Percentiles rank a stretch among this genome's conserved stretches.
Conservation (phyloP, 2,797 vertebrate genomes). For the Anisognathus igniventris region DNA sequence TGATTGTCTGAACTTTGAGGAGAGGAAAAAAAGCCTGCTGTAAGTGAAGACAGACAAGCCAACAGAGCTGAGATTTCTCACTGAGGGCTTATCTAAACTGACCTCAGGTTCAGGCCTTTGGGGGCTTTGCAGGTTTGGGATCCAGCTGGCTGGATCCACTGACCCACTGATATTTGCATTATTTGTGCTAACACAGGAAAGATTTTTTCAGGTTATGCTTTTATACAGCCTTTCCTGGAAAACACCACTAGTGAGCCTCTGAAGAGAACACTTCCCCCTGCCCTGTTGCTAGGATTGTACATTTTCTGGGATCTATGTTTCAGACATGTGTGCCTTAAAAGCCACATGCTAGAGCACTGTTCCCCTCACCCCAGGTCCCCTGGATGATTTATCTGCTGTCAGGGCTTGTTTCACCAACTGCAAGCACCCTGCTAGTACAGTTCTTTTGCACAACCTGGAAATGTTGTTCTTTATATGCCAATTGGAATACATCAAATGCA, state of each 20-base stretch:
- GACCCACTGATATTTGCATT: neutral
- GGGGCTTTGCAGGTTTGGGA: neutral
- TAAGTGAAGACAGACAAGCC: neutral
- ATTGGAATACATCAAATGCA: conserved; percentile 16
- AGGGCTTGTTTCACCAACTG: conserved; percentile 14
- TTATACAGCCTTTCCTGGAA: neutral
- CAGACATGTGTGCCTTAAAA: neutral
- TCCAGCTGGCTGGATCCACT: neutral
- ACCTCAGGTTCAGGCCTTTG: neutral
- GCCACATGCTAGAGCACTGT: neutral
- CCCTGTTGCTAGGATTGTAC: neutral
- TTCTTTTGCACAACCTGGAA: conserved; percentile 17
- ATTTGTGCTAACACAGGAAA: neutral
- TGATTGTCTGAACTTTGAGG: neutral
- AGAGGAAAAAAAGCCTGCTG: neutral
- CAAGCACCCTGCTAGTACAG: neutral
- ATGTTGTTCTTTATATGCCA: conserved; percentile 6
- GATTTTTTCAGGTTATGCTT: neutral
- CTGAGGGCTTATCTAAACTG: neutral
- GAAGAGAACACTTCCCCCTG: neutral
- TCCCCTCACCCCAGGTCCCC: neutral
- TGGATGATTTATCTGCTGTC: neutral
- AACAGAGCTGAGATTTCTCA: neutral
- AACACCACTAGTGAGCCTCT: neutral
- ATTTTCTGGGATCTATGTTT: neutral